phyloP scores from a whole-genome alignment of 2,113 vertebrate genomes.

The Pseudorhombus dupliciocellatus region DNA sequence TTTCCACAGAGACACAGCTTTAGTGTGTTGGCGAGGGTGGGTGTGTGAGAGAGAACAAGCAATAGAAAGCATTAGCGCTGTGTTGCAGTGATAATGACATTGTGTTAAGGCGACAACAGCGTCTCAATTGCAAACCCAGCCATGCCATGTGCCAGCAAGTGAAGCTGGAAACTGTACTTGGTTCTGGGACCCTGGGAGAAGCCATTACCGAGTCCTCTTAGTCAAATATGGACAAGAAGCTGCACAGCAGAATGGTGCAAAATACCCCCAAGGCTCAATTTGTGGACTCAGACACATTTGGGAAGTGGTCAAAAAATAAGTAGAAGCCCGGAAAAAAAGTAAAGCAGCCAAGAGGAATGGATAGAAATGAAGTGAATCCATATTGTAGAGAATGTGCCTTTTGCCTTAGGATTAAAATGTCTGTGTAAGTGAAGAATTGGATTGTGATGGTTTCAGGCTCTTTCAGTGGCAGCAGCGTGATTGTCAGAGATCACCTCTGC shows the following conservation, averaged over 20 bases:
- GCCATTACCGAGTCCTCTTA: constrained; percentile 61
- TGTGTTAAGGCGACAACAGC: constrained; percentile 65
- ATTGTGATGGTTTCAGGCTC: neutral
- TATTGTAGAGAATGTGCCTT: constrained; percentile 21
- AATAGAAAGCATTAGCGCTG: constrained; percentile 62
- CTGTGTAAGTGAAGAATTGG: constrained; percentile 17
- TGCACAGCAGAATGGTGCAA: constrained; percentile 43
- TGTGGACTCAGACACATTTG: constrained; percentile 43
- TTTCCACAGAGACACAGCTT: constrained; percentile 56
- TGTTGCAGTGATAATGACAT: constrained; percentile 64
- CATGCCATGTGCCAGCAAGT: constrained; percentile 54
- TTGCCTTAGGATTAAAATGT: constrained; percentile 41
- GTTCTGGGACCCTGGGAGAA: constrained; percentile 56
- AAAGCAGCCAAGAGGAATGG: constrained; percentile 22
- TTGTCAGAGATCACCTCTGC: neutral
- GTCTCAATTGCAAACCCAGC: constrained; percentile 59
- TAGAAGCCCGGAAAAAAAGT: constrained; percentile 17
- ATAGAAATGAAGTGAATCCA: constrained; percentile 2
- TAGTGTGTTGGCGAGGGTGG: constrained; percentile 27
- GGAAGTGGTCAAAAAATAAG: constrained; percentile 39
- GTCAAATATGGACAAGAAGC: constrained; percentile 63
- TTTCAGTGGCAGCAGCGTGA: neutral
- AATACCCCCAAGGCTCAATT: constrained; percentile 52
- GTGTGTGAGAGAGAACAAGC: constrained; percentile 32
- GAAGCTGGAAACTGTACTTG: constrained; percentile 61